A percentile compares a stretch with the other conserved stretches of the same genome.
Evolutionary conservation across 2,797 vertebrate genomes (phyloP).

Genomic region (Cheirogaleus major): DNA sequence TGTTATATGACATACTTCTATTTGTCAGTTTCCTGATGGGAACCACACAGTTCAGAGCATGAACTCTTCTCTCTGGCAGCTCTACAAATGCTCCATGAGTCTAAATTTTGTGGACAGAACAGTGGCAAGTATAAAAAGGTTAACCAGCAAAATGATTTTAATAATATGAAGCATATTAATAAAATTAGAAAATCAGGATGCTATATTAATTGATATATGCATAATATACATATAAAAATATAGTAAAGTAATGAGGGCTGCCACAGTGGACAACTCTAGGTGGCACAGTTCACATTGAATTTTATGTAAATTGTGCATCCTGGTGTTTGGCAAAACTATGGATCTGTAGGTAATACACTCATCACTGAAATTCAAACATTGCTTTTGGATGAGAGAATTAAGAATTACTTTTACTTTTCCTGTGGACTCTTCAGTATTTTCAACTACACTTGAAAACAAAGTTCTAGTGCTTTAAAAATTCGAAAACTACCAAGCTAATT

Average conservation of each 20-base stretch:
- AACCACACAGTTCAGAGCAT: background rate
- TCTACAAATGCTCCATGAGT: background rate
- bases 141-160: background rate
- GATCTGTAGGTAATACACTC: background rate
- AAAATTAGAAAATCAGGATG: background rate
- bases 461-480: background rate
- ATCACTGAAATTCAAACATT: background rate
- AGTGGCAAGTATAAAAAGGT: background rate
- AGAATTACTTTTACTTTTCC: background rate
- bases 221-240: background rate
- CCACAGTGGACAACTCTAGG: background rate
- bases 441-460: background rate
- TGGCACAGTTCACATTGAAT: background rate
- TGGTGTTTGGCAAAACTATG: background rate
- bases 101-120: background rate
- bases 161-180: constrained; percentile 2
- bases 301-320: background rate
- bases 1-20: background rate
- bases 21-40: background rate
- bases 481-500: background rate
- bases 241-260: background rate
- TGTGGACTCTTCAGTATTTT: background rate
- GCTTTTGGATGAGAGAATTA: background rate
- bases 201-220: background rate
- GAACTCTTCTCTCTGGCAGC: background rate